Evolutionary conservation across 2,888 invertebrate genomes (phyloP), one percentile per base, ranked within the genome.

Genomic region (Drosophila crucigera): DNA sequence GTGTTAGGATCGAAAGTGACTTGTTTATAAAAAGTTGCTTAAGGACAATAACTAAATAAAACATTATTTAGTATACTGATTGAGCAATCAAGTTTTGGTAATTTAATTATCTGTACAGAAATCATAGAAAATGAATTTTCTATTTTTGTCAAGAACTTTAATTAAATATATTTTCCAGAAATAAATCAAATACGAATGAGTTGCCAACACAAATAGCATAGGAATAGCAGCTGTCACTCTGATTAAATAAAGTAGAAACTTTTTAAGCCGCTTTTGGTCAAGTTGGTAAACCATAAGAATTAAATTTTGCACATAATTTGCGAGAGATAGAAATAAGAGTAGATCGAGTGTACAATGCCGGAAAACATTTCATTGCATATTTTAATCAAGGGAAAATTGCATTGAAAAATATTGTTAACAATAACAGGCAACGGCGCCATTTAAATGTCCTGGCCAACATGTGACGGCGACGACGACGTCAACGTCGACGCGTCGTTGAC

Each of bases 321-420:
- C 35, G 47, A 39, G 33, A 9, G 50, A 69, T 77, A 79, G 69
- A 67, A 79, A 55, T 59, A 52, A 16, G 55, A 62, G 61, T 25
- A 28, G 56, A 33, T 31, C 30, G 61, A 35, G 50, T 25, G 33
- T n/a, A 49, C 61, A 53, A 39, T 30, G 60, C 70, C 77, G 84
- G 90, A 84, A 84, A 89, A 89, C 88, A 89, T 84, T 89, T 78
- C 68, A 80, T 82, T 84, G 85, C 83, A 82, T 88, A 90, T 85
- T 90, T 85, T 85, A 85, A 85, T 85, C 85, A 85, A 85, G 80
- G 71, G 89, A 88, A 84, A 85, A 90, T 84, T 84, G 83, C 74
- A 85, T 85, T 88, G 85, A 65, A 85, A 85, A 85, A 90, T 85
- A 85, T 90, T 90, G 88, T 88, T 88, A 85, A 90, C 90, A 85